A percentile compares a stretch with the other conserved stretches of the same genome.
These are phyloP conservation scores for Chloroceryle inda DNA, from an alignment of 2,797 vertebrate species.

Conservation along the genomic window DNA sequence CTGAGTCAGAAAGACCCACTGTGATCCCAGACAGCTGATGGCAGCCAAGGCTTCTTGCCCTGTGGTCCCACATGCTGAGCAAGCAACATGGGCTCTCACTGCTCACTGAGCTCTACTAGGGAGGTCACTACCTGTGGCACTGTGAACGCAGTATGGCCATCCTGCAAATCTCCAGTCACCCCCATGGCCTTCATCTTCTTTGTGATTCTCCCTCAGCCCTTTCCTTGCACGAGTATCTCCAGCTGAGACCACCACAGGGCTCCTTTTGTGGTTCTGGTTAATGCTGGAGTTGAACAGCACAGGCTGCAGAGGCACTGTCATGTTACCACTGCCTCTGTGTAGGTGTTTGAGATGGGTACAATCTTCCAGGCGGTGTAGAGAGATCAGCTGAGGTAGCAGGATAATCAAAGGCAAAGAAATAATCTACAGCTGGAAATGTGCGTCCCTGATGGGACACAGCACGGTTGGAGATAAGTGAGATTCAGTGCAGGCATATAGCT, in stretches of 20 bases:
- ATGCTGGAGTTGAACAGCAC: not conserved
- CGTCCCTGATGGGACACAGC: not conserved
- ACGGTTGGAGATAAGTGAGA: not conserved
- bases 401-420: not conserved
- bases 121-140: not conserved
- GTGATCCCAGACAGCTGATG: not conserved
- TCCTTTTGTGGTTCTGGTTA: not conserved
- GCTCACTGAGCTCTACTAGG: not conserved
- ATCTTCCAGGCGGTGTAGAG: not conserved
- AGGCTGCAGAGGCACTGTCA: not conserved
- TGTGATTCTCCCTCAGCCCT: not conserved
- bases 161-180: not conserved
- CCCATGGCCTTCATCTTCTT: not conserved
- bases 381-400: not conserved
- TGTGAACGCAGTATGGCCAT: rapidly evolving
- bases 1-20: not conserved
- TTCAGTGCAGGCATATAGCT: not conserved
- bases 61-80: not conserved
- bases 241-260: not conserved
- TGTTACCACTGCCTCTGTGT: rapidly evolving
- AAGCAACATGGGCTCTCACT: not conserved
- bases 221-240: not conserved
- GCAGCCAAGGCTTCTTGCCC: not conserved
- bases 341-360: not conserved
- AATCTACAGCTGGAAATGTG: not conserved